Percentiles rank a stretch among this genome's conserved stretches.
Evolutionary conservation across 2,888 invertebrate species (phyloP).

Genomic region (Nephrocerus scutellatus): DNA sequence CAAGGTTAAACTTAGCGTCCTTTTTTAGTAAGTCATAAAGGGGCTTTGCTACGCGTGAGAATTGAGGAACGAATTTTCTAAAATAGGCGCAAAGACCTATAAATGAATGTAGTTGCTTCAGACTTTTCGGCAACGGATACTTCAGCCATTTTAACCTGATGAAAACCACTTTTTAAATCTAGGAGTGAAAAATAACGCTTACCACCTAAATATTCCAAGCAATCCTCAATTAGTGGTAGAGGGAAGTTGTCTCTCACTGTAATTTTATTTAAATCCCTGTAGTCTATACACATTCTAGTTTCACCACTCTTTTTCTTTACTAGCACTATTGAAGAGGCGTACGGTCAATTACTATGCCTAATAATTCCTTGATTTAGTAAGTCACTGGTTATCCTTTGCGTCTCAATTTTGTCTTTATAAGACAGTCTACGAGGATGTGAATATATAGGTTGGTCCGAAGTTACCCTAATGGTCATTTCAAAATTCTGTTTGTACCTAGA

Average conservation of each 20-base stretch:
- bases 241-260: slow-evolving; percentile 18
- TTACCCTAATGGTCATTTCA: slow-evolving; percentile 7
- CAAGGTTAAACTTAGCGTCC: slow-evolving; percentile 9
- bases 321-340: slow-evolving; percentile 12
- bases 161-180: slow-evolving; percentile 23
- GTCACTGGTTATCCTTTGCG: slow-evolving; percentile 10
- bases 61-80: slow-evolving; percentile 15
- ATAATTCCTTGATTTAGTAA: slow-evolving; percentile 13
- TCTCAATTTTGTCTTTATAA: slow-evolving; percentile 4
- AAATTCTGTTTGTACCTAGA: neutral
- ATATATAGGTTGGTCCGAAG: neutral
- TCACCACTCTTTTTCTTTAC: slow-evolving; percentile 11
- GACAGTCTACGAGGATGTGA: slow-evolving; percentile 12
- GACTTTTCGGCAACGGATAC: slow-evolving; percentile 13
- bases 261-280: slow-evolving; percentile 14
- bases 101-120: slow-evolving; percentile 7
- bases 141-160: slow-evolving; percentile 19
- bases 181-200: slow-evolving; percentile 21
- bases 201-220: slow-evolving; percentile 11
- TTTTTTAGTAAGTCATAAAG: slow-evolving; percentile 27
- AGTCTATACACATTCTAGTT: slow-evolving; percentile 10
- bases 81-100: slow-evolving; percentile 20
- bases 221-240: slow-evolving; percentile 16
- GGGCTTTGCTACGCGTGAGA: slow-evolving; percentile 27
- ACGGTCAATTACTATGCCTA: slow-evolving; percentile 14